Evolutionary conservation across 2,888 invertebrate species (phyloP), one percentile per base, ranked within the genome.

Genomic region (Luperina testacea): DNA sequence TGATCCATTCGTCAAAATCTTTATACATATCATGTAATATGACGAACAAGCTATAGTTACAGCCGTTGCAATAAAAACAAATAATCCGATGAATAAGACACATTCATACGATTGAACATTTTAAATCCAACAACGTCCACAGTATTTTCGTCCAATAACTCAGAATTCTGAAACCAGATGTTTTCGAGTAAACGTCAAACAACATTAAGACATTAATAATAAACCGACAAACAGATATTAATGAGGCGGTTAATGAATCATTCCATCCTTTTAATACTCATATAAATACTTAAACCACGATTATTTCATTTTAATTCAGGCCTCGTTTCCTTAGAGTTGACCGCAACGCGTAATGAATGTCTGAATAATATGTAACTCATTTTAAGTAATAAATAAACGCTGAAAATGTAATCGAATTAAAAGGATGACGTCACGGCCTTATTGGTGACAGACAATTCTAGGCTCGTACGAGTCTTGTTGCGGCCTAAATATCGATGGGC

Each of bases 201-300:
- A 70, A 45, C 38, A 69, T 72, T 78, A 67, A 72, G 64, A 70
- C 72, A 65, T 82, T 45, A 75, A 75, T 70, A 77, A 77, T 83
- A 86, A 83, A 77, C 53, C 24, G 51, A 32, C 48, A 67, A 59
- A 75, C 48, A 45, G 32, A 13, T 82, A 72, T 59, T 68, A 75
- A 86, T 86, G 45, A 63, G 64, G 68, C 32, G 68, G 57, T 70
- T 59, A 78, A 61, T 84, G 65, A 83, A 63, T 84, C 72, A 84
- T 82, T 72, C 48, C 13, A 13, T 48, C 5, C 57, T 75, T 77
- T 64, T 65, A 61, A 63, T 75, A 85, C 15, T 51, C 15, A 6
- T 64, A 42, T 20, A 61, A 42, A 42, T 71, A 75, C 69, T 20
- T 64, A 73, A 82, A 75, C 75, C 78, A 32, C 71, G 17, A 53